Base-by-base conservation (phyloP, 1,140 invertebrate species). In the Phymastichus coffea region DNA sequence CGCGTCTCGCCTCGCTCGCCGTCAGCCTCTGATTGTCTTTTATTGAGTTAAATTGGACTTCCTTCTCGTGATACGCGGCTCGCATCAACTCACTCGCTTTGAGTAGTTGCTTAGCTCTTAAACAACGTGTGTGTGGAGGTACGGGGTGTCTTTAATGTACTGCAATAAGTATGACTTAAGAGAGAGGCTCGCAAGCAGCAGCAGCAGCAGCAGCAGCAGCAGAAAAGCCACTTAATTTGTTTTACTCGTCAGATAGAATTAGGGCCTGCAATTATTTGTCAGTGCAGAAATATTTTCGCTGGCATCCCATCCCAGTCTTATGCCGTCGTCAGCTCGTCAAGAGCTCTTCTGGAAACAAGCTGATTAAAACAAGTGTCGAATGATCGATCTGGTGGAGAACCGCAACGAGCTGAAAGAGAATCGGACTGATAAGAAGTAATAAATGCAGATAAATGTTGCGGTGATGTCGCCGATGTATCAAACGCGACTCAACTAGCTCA, bases 11-110 rank as follows among this genome's bases (percentile, higher is more conserved):
- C 23, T 26, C 54, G 69, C 57, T 76, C 72, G 74, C 70, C 72
- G 76, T 74, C 77, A 73, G 74, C 68, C 77, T 80, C 75, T 80
- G 78, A 79, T 80, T 80, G 75, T 80, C 76, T 73, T 79, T 79
- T 79, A 79, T 80, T 80, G 77, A 72, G 76, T 80, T 80, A 79
- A 80, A 80, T 80, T 80, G 77, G 77, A 80, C 78, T 79, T 80
- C 78, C 78, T 79, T 78, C 76, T 80, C 78, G 75, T 79, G 78
- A 78, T 79, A 79, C 73, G 72, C 74, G 71, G 74, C 77, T 76
- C 75, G 73, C 76, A 80, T 80, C 73, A 78, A 79, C 75, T 77
- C 76, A 75, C 74, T 77, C 73, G 70, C 70, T 72, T 69, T 72
- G 74, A 74, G 73, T 70, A 73, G 60, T 74, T 78, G 72, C 75